These are phyloP conservation scores for Drosophila nigromelanica DNA, from an alignment of 1,140 invertebrate genomes.

Conservation along the genomic window DNA sequence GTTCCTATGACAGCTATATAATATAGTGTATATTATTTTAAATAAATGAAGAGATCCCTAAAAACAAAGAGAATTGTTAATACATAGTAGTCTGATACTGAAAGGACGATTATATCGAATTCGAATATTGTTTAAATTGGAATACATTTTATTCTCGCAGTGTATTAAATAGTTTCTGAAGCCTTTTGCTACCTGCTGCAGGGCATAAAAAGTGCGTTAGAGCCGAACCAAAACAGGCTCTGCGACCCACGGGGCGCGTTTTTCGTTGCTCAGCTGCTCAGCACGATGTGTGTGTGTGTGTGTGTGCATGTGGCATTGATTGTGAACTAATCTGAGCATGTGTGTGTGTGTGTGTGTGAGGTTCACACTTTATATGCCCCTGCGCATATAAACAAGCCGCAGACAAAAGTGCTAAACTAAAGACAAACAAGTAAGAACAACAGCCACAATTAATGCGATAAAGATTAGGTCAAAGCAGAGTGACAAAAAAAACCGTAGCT, in stretches of 20 bases:
- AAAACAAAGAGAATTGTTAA: no score
- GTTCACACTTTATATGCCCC: constrained; percentile 18
- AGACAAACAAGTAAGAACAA: constrained; percentile 4
- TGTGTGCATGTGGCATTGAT: constrained; percentile 13
- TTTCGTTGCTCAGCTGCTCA: constrained; percentile 15
- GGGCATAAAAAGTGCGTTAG: constrained; percentile 2
- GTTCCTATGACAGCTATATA: no score
- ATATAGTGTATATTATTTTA: no score
- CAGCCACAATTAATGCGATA: constrained; percentile 1
- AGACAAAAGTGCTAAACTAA: constrained; percentile 33
- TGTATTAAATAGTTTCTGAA: neutral
- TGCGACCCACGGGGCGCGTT: constrained; percentile 32
- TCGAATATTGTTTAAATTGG: no score
- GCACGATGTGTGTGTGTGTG: neutral
- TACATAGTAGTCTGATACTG: no score
- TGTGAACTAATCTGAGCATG: constrained; percentile 3
- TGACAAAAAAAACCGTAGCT: neutral
- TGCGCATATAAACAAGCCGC: constrained; percentile 3
- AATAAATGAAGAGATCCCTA: no score
- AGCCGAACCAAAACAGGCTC: neutral
- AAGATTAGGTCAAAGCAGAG: constrained; percentile 15
- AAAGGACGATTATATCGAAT: no score
- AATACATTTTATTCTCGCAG: no score
- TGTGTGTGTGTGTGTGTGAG: constrained; percentile 14
- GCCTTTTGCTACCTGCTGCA: neutral